These are phyloP conservation scores for Ispidina picta DNA, from an alignment of 2,797 vertebrate genomes.

Conservation along the genomic window DNA sequence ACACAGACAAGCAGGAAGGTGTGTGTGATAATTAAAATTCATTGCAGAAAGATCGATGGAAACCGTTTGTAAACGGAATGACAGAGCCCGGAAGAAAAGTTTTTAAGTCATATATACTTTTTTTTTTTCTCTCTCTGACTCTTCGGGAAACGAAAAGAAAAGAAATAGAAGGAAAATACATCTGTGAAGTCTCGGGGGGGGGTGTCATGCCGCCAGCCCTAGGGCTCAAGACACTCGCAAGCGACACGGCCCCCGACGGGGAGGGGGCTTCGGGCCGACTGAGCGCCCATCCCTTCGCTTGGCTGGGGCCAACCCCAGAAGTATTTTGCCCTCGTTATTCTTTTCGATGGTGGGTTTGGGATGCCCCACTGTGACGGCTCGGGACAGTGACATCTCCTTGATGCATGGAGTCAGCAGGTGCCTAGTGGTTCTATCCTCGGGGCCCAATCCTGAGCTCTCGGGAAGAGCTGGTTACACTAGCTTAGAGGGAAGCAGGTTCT, in stretches of 20 bases:
- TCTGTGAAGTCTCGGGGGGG: background rate
- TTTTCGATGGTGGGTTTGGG: background rate
- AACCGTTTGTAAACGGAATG: background rate
- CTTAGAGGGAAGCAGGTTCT: background rate
- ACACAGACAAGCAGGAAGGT: background rate
- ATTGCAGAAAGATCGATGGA: background rate
- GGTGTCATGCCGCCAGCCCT: background rate
- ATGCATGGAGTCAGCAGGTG: conserved; percentile 20
- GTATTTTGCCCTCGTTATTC: background rate
- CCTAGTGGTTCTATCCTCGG: background rate
- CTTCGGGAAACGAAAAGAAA: no score
- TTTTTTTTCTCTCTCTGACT: fast-evolving
- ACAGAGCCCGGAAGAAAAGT: background rate
- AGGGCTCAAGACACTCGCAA: background rate
- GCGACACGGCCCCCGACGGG: background rate
- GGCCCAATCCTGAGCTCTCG: background rate
- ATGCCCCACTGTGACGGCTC: background rate
- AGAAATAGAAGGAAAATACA: no score
- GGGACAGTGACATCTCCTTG: background rate
- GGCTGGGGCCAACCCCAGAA: background rate
- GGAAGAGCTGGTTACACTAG: background rate
- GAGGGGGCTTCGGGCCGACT: background rate
- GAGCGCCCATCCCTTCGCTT: background rate
- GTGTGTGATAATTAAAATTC: background rate
- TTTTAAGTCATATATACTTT: background rate